Conservation (phyloP, 2,888 invertebrate genomes). For the Ptilodon capucinus region DNA sequence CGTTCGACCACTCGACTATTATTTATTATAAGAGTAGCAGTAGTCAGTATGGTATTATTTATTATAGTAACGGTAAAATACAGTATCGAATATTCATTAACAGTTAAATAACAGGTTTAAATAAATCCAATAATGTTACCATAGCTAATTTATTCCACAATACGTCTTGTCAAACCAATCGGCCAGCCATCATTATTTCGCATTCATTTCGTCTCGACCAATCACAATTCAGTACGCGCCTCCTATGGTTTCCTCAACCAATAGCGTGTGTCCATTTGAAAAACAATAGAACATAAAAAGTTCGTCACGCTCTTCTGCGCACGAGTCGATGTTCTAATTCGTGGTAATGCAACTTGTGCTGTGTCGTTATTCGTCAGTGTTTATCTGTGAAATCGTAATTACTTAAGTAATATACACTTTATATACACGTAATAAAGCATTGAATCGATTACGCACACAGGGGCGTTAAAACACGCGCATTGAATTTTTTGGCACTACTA, state of each 20-base stretch:
- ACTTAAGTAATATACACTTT: neutral
- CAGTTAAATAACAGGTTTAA: slow-evolving; percentile 45
- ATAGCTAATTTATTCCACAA: slow-evolving; percentile 73
- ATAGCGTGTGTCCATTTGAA: slow-evolving; percentile 66
- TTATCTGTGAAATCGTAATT: slow-evolving; percentile 24
- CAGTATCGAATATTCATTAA: slow-evolving; percentile 26
- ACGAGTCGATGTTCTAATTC: slow-evolving; percentile 58
- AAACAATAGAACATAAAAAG: slow-evolving; percentile 82
- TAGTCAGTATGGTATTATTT: no score
- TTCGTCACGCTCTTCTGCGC: slow-evolving; percentile 72
- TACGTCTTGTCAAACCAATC: slow-evolving; percentile 68
- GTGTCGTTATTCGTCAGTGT: slow-evolving; percentile 33
- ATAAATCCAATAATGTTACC: slow-evolving; percentile 38
- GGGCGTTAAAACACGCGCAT: no score
- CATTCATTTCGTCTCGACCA: slow-evolving; percentile 67
- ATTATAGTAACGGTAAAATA: no score
- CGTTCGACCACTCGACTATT: no score
- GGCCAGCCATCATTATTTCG: slow-evolving; percentile 75
- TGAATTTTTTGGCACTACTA: no score
- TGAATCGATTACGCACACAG: no score
- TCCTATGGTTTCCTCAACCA: slow-evolving; percentile 61
- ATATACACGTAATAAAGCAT: neutral
- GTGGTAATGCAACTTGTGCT: slow-evolving; percentile 41
- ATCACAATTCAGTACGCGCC: slow-evolving; percentile 57
- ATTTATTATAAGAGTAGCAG: no score